Percentiles rank a stretch among this genome's conserved stretches.
Evolutionary conservation across 2,113 vertebrate species (phyloP).

Genomic region (Ctenodactylus gundi): DNA sequence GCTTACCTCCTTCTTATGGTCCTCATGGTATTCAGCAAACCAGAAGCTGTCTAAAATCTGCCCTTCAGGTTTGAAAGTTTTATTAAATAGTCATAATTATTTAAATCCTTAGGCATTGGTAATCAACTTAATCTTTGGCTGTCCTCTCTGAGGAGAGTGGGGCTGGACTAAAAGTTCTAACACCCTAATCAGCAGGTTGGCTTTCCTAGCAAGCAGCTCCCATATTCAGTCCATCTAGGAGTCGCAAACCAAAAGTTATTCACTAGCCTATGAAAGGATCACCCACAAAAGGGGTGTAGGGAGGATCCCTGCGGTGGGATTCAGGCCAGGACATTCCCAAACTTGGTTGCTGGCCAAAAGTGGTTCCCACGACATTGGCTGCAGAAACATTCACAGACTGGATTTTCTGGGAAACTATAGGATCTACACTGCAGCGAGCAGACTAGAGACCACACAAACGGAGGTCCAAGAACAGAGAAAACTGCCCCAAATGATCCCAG

Average conservation of each 20-base stretch:
- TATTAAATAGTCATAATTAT: neutral
- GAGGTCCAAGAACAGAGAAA: no score
- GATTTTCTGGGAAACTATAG: no score
- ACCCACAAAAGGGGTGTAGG: neutral
- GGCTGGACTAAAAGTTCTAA: neutral
- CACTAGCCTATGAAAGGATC: neutral
- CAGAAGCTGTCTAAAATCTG: neutral
- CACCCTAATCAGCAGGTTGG: neutral
- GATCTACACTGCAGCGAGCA: no score
- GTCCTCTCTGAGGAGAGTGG: neutral
- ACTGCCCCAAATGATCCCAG: no score
- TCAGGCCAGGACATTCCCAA: no score
- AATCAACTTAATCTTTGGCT: neutral
- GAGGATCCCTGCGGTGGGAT: no score
- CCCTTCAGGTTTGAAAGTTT: neutral
- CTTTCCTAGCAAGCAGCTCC: neutral
- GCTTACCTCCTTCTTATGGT: neutral
- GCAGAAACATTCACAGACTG: no score
- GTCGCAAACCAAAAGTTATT: neutral
- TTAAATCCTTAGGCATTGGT: neutral
- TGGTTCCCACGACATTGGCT: no score
- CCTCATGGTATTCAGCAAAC: neutral
- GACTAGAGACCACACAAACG: no score
- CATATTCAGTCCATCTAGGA: neutral
- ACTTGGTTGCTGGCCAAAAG: no score